Conservation (phyloP, 2,113 vertebrate genomes). For the Telmatochromis sp. region DNA sequence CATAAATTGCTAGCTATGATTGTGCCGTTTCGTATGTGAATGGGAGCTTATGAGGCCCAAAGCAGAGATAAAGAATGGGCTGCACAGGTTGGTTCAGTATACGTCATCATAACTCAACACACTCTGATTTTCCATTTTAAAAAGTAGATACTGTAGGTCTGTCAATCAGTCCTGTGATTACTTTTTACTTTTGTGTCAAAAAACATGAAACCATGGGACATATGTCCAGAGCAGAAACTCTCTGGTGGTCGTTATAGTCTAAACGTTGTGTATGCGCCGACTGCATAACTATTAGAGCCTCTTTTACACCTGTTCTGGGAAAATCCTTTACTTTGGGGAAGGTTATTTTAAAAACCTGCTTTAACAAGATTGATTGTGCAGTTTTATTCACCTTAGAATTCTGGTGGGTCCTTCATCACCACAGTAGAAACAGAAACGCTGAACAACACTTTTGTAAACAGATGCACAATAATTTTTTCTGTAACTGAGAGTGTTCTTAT, state of each 20-base stretch:
- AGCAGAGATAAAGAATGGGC: background rate
- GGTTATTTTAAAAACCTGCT: background rate
- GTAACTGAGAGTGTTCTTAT: background rate
- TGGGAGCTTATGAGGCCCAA: background rate
- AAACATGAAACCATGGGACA: background rate
- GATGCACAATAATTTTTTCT: background rate
- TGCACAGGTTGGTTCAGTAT: background rate
- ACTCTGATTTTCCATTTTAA: background rate
- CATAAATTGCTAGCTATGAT: background rate
- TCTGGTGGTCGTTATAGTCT: background rate
- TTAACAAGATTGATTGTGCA: background rate
- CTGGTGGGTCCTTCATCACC: background rate
- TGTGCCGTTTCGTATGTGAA: background rate
- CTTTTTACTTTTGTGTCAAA: background rate
- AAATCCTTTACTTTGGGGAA: background rate
- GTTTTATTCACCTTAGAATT: background rate
- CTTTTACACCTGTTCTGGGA: background rate
- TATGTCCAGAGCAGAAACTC: background rate
- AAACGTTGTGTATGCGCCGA: rapidly evolving
- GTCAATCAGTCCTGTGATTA: background rate
- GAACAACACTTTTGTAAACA: background rate
- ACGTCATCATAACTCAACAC: background rate
- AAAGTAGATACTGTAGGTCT: background rate
- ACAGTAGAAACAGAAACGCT: background rate
- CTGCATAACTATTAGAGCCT: background rate